Percentiles rank a stretch among this genome's conserved stretches.
These are phyloP conservation scores for Cephus nigrinus DNA, from an alignment of 2,888 invertebrate species.

Conservation along the genomic window DNA sequence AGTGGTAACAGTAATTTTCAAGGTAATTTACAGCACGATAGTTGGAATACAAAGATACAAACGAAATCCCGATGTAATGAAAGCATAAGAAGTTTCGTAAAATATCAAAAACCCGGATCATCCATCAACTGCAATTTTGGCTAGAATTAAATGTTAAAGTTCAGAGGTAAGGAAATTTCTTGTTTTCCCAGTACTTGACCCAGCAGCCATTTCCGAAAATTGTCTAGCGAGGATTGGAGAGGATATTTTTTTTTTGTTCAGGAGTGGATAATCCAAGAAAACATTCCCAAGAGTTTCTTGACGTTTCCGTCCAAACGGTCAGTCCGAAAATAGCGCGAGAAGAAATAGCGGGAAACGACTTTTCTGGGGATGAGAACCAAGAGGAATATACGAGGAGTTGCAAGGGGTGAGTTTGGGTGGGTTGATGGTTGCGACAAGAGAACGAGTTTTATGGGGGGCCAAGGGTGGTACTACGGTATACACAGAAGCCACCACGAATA, in stretches of 20 bases:
- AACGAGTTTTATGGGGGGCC: constrained; percentile 8
- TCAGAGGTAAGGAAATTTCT: background rate
- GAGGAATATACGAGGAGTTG: constrained; percentile 26
- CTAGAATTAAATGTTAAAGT: background rate
- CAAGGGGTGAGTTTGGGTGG: constrained; percentile 48
- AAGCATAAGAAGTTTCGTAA: background rate
- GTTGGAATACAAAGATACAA: background rate
- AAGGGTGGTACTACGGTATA: constrained; percentile 24
- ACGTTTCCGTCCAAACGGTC: background rate
- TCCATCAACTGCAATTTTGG: background rate
- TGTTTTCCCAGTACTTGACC: background rate
- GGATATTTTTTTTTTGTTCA: background rate
- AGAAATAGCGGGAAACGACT: constrained; percentile 8
- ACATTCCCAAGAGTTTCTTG: background rate
- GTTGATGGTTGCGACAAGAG: constrained; percentile 22
- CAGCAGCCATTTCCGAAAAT: background rate
- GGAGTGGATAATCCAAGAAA: background rate
- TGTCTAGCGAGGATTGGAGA: background rate
- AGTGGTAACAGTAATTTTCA: background rate
- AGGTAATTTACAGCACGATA: background rate
- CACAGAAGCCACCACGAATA: background rate
- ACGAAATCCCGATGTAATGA: background rate
- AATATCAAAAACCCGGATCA: background rate
- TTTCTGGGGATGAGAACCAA: constrained; percentile 12
- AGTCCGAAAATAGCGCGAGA: background rate